Evolutionary conservation across 1,140 invertebrate species (phyloP), one percentile per base, ranked within the genome.

Genomic region (Laodelphax striatellus): DNA sequence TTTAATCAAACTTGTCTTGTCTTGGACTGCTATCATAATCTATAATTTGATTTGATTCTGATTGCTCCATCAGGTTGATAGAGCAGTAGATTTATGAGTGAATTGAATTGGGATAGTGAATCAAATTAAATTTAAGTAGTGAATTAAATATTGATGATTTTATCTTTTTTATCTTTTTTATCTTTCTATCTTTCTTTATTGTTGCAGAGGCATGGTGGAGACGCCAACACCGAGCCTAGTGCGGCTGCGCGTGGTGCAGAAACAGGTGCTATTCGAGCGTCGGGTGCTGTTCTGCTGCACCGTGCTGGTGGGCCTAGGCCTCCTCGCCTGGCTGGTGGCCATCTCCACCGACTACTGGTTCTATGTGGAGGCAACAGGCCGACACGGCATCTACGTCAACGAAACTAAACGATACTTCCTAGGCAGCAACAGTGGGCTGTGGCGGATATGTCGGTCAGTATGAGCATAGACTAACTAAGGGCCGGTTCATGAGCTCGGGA

Each of bases 281-380:
- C 75, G 85, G 16, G 75, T 86, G 5, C 77, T 90, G 13, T 77
- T 88, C 19, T 79, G 77, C 1, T 85, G 84, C 61, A 88, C 86
- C 0, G 70, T 79, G n/a, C 69, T 86, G 4, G 78, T 87, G 11
- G 80, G 83, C 1, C 52, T 89, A 0, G 82, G 80, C 0, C 74
- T 81, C 0, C 77, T 87, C 46, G 66, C 88, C 1, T 90, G 88
- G 88, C 80, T 85, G 8, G 72, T 83, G 1, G 84, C 88, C 16
- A 83, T 90, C 53, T 80, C 81, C 44, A 89, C 87, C 1, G 80
- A 85, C 67, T 82, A 84, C 67, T 91, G 87, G 88, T 83, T 84
- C 56, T 77, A 79, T 16, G 78, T 88, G 54, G 66, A 62, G 34
- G 66, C 78, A 6, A 28, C 24, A 60, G 77, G 79, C 6, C 77